Evolutionary conservation across 2,888 invertebrate genomes (phyloP).

Genomic region (Pycnomerus fuliginosus): DNA sequence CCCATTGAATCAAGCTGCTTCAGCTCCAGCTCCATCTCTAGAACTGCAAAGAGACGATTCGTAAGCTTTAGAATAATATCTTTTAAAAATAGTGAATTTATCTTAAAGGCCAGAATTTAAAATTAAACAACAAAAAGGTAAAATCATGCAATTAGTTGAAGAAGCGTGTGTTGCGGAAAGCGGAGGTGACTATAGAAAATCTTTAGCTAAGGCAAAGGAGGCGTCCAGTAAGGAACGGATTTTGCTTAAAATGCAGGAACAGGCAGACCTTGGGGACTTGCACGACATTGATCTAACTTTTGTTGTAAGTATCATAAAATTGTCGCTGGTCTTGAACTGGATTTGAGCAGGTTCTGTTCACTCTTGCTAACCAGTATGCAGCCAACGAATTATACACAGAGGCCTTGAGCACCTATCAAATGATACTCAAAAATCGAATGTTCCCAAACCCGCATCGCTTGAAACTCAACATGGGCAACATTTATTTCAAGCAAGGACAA

Average conservation of each 20-base stretch:
- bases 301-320: slow-evolving; percentile 62
- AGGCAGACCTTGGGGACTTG: slow-evolving; percentile 82
- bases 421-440: slow-evolving; percentile 90
- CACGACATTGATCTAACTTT: slow-evolving; percentile 96
- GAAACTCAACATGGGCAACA: slow-evolving; percentile 98
- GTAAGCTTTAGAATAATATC: slow-evolving; percentile 53
- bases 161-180: slow-evolving; percentile 78
- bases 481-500: slow-evolving; percentile 91
- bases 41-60: slow-evolving; percentile 78
- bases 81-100: background rate
- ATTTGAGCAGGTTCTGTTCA: slow-evolving; percentile 80
- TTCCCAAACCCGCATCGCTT: slow-evolving; percentile 91
- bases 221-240: slow-evolving; percentile 91
- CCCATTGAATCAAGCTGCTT: slow-evolving; percentile 69
- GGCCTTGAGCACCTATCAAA: slow-evolving; percentile 92
- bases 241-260: slow-evolving; percentile 87
- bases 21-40: slow-evolving; percentile 59
- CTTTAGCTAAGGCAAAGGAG: slow-evolving; percentile 93
- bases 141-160: slow-evolving; percentile 87
- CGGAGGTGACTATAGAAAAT: slow-evolving; percentile 63
- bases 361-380: slow-evolving; percentile 92
- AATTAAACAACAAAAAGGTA: slow-evolving; percentile 82
- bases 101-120: slow-evolving; percentile 81
- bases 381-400: slow-evolving; percentile 94
- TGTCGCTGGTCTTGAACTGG: slow-evolving; percentile 2